Conservation (phyloP, 2,888 invertebrate genomes). For the Parapristionchus giblindavisi region DNA sequence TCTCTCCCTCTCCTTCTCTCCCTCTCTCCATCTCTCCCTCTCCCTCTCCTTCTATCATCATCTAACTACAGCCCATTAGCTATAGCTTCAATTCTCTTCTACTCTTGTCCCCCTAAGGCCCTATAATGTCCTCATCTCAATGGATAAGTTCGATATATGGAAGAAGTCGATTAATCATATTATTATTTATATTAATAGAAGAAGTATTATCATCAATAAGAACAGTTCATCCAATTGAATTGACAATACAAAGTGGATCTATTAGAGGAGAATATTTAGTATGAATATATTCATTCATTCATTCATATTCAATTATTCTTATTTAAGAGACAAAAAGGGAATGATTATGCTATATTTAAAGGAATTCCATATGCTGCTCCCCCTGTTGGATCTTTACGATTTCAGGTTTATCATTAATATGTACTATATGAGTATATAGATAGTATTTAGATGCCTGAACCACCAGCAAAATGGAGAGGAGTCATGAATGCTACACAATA, state of each 20-base stretch:
- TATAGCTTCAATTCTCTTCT: not conserved
- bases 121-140: not conserved
- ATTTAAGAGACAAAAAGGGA: constrained; percentile 56
- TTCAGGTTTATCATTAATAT: constrained; percentile 56
- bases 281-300: constrained; percentile 10
- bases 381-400: constrained; percentile 68
- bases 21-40: too few species aligned
- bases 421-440: not conserved
- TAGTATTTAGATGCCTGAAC: constrained; percentile 59
- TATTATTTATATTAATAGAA: not conserved
- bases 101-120: constrained; percentile 17
- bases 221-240: constrained; percentile 59
- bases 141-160: not conserved
- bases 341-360: constrained; percentile 69
- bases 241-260: constrained; percentile 67
- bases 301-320: not conserved
- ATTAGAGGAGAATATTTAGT: constrained; percentile 68
- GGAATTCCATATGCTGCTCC: constrained; percentile 70
- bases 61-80: not conserved
- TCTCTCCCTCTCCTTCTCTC: too few species aligned
- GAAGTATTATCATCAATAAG: constrained; percentile 10
- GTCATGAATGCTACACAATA: constrained; percentile 70
- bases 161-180: not conserved
- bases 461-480: constrained; percentile 68
- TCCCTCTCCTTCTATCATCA: not conserved